Percentiles rank a stretch among this genome's conserved stretches.
Evolutionary conservation across 1,140 invertebrate genomes (phyloP).

Genomic region (Drosophila tristis): DNA sequence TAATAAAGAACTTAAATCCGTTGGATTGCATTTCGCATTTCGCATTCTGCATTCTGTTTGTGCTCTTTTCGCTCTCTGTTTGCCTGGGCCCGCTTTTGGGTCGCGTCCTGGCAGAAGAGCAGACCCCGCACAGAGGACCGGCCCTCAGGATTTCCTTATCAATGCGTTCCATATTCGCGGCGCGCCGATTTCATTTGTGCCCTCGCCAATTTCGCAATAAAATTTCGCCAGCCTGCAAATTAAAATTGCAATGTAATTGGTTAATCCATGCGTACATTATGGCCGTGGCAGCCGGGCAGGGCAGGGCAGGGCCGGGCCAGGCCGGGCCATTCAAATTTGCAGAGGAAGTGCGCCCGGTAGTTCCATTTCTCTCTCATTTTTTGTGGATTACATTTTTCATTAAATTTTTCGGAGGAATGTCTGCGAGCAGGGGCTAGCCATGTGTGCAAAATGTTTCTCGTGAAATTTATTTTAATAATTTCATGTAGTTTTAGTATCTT

Average conservation of each 20-base stretch:
- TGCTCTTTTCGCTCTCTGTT: slow-evolving; percentile 18
- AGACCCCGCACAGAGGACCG: not conserved
- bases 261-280: slow-evolving; percentile 83
- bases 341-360: slow-evolving; percentile 60
- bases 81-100: slow-evolving; percentile 23
- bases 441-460: not conserved
- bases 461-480: slow-evolving; percentile 4
- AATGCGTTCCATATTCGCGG: slow-evolving; percentile 77
- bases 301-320: slow-evolving; percentile 9
- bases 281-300: slow-evolving; percentile 50
- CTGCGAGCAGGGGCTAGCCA: slow-evolving; percentile 4
- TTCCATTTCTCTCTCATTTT: slow-evolving; percentile 43
- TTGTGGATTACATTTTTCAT: slow-evolving; percentile 48
- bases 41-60: slow-evolving; percentile 48
- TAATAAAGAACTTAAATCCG: slow-evolving; percentile 84
- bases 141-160: slow-evolving; percentile 78
- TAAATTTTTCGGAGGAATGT: slow-evolving; percentile 25
- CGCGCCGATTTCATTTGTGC: slow-evolving; percentile 71
- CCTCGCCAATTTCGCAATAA: slow-evolving; percentile 80
- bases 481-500: not conserved
- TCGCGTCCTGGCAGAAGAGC: slow-evolving; percentile 19
- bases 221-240: slow-evolving; percentile 82
- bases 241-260: slow-evolving; percentile 84
- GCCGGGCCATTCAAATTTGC: slow-evolving; percentile 45
- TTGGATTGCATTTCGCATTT: slow-evolving; percentile 74